phyloP scores from a whole-genome alignment of 2,888 invertebrate genomes.

The Epinotia nisella region DNA sequence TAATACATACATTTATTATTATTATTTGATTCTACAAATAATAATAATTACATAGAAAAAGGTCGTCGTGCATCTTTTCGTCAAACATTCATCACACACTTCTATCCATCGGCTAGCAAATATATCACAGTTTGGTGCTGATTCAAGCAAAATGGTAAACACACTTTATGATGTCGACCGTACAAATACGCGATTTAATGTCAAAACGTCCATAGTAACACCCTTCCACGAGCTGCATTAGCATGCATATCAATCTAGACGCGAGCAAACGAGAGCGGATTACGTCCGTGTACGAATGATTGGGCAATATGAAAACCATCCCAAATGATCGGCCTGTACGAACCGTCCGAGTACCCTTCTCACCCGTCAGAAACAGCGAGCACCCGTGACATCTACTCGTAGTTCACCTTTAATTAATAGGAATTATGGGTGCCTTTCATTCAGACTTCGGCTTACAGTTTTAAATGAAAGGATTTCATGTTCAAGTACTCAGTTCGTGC shows the following conservation, averaged over 20 bases:
- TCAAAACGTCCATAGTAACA: not conserved
- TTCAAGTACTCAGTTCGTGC: not conserved
- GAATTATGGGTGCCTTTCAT: conserved; percentile 13
- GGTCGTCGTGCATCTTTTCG: no score
- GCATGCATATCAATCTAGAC: not conserved
- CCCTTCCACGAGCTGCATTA: not conserved
- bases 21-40: no score
- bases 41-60: no score
- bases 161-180: no score
- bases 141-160: no score
- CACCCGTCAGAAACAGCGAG: conserved; percentile 29
- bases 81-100: no score
- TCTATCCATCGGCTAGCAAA: no score
- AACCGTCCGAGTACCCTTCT: conserved; percentile 19
- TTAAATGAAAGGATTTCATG: not conserved
- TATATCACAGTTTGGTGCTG: no score
- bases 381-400: conserved; percentile 18
- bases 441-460: not conserved
- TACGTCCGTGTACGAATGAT: conserved; percentile 6
- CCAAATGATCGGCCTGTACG: not conserved
- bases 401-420: conserved; percentile 33
- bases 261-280: not conserved
- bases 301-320: conserved; percentile 8
- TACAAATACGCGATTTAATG: no score
- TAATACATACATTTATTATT: no score